Evolutionary conservation across 2,113 vertebrate species (phyloP), one percentile per base, ranked within the genome.

Genomic region (Rallus limicola): DNA sequence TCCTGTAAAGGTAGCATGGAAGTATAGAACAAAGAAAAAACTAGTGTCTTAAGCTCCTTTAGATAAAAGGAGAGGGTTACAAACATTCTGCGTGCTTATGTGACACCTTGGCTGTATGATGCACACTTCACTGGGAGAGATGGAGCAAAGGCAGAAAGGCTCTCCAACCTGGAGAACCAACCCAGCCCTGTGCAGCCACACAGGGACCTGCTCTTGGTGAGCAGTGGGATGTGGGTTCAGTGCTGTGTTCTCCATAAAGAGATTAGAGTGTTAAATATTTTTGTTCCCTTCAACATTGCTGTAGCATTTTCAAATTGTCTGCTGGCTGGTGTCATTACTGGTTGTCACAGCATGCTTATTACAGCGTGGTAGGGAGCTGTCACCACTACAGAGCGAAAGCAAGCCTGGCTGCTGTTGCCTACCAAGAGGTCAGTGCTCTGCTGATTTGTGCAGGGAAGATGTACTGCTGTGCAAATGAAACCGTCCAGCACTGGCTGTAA

Each of bases 291-390:
- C 33, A 63, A 17, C 29, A 15, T 53, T 48, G 40, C 56, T 53
- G 44, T 44, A 69, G 28, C 62, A 33, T 65, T 87, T 91, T 82
- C 62, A 62, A 58, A 16, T 59, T 52, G 26, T 79, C 28, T 82
- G 84, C 81, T 76, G 53, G 34, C 81, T 91, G 67, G 34, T 91
- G 77, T 89, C 72, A 42, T 93, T 89, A 16, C 52, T 88, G 55
- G 42, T 83, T 91, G 68, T 88, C 90, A 74, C 93, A 93, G 55
- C 26, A 36, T 77, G 64, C 60, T 92, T 82, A 68, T 86, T 82
- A 74, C 40, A 82, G 84, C 82, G 19, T 65, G 85, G 59, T 50
- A 76, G 87, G 71, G 62, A 80, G 70, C 82, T 56, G 50, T 62
- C 31, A 16, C n/a, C 26, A 8, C 82, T 63, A 28, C 52, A 71